These are phyloP conservation scores for Myotis vivesi DNA, from an alignment of 2,797 vertebrate species.

Conservation along the genomic window DNA sequence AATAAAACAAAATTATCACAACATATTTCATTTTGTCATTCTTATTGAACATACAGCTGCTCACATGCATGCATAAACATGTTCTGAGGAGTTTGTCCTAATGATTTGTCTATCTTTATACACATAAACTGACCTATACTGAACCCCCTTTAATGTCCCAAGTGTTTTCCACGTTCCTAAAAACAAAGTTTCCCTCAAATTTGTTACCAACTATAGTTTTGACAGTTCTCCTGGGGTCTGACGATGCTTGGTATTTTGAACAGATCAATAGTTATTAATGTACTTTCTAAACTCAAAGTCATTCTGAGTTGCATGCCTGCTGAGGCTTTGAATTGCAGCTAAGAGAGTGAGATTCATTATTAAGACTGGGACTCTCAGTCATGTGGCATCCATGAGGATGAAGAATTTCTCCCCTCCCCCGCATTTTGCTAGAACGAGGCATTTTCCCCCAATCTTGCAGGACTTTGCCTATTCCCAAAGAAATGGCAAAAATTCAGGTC, in stretches of 20 bases:
- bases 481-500: not conserved
- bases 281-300: not conserved
- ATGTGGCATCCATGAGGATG: not conserved
- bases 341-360: not conserved
- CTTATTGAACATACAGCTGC: not conserved
- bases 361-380: not conserved
- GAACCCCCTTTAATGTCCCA: not conserved
- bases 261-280: not conserved
- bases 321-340: not conserved
- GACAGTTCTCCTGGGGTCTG: not conserved
- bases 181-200: slow-evolving; percentile 2
- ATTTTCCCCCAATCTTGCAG: not conserved
- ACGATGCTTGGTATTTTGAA: not conserved
- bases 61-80: not conserved
- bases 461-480: not conserved
- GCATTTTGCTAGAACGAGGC: not conserved
- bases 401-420: not conserved
- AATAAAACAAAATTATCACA: not conserved
- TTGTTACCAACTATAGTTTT: not conserved
- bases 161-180: not conserved
- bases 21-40: not conserved
- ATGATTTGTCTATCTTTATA: not conserved
- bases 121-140: not conserved
- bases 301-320: not conserved
- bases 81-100: not conserved